A percentile compares a stretch with the other conserved stretches of the same genome.
Evolutionary conservation across 2,113 vertebrate species (phyloP).

Genomic region (Notothenia rossii): DNA sequence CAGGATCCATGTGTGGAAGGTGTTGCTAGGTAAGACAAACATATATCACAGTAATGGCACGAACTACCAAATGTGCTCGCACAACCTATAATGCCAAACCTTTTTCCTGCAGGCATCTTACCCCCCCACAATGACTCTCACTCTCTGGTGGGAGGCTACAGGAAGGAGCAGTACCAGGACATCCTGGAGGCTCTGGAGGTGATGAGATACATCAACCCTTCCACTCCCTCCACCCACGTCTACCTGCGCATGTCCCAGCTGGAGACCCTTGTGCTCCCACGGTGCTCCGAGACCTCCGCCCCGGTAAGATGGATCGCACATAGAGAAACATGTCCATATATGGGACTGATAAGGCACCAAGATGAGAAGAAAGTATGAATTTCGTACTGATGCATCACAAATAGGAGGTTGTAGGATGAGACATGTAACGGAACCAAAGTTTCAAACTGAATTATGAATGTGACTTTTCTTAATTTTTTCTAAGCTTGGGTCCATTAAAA

Average conservation of each 20-base stretch:
- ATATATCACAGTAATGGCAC: not conserved
- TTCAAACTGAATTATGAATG: too few relatives aligned
- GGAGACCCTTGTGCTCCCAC: constrained; percentile 91
- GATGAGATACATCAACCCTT: constrained; percentile 87
- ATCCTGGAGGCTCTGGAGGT: constrained; percentile 89
- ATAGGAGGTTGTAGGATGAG: not conserved
- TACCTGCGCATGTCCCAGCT: constrained; percentile 93
- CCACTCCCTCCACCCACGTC: constrained; percentile 88
- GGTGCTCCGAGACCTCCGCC: constrained; percentile 83
- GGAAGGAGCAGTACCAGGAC: constrained; percentile 91
- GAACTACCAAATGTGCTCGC: not conserved
- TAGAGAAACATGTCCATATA: not conserved
- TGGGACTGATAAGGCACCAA: not conserved
- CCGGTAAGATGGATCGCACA: constrained; percentile 80
- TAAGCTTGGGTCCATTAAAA: too few relatives aligned
- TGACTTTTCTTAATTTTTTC: too few relatives aligned
- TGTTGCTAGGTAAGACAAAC: constrained; percentile 89
- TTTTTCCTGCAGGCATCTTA: constrained; percentile 87
- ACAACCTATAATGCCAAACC: too few relatives aligned
- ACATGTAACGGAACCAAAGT: not conserved
- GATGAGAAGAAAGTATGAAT: not conserved
- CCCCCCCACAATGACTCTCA: constrained; percentile 95
- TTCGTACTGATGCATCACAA: not conserved
- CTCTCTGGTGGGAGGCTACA: constrained; percentile 88
- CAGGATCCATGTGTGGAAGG: constrained; percentile 96